phyloP scores from a whole-genome alignment of 2,113 vertebrate species.

The Cyprichromis sp. region DNA sequence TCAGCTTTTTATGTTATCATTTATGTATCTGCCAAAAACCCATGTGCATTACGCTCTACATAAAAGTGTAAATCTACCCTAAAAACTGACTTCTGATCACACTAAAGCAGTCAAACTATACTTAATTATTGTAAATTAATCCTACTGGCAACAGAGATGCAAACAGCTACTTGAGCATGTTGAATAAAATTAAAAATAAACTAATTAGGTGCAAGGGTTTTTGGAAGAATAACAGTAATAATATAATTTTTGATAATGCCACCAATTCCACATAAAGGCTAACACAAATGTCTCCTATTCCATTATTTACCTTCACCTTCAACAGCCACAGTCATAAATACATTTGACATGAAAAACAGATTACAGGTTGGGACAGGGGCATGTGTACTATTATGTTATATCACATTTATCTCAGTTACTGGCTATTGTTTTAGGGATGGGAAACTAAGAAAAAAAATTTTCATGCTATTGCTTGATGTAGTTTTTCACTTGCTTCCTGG shows the following conservation, averaged over 20 bases:
- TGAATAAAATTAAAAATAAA: background rate
- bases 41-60: background rate
- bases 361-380: background rate
- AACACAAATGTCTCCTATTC: background rate
- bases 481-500: background rate
- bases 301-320: background rate
- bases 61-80: background rate
- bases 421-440: background rate
- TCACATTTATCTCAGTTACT: background rate
- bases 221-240: background rate
- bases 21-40: background rate
- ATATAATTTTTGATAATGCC: background rate
- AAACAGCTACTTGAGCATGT: background rate
- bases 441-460: background rate
- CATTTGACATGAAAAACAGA: background rate
- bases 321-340: background rate
- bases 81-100: background rate
- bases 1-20: background rate
- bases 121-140: background rate
- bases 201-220: background rate
- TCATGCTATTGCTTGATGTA: background rate
- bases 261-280: background rate
- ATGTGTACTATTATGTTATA: background rate
- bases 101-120: background rate
- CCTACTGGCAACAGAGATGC: background rate